Base-by-base conservation (phyloP, 2,113 vertebrate genomes). In the Shinisaurus crocodilurus region DNA sequence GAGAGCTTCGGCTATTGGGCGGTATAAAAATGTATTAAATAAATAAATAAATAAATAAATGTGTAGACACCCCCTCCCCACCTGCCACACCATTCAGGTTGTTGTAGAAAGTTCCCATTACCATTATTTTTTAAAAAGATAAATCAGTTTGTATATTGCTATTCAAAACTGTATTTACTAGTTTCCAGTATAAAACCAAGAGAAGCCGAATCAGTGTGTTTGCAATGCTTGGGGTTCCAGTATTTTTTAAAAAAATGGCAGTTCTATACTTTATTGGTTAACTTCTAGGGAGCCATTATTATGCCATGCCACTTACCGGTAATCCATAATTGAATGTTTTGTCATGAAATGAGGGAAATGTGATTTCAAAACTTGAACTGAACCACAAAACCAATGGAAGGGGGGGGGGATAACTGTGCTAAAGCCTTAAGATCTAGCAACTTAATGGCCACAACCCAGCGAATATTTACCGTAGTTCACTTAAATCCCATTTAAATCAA, bases 251-350 rank as follows among this genome's bases (percentile, higher is more conserved):
- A 54, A 54, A 50, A 43, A 54, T 25, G 54, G 6, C 75, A 77
- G 0, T 5, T 3, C 0, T 18, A 34, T 70, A 6, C 0, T 34
- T 48, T 0, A 0, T 20, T 81, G 60, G n/a, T 15, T 69, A 72
- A 83, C 83, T 29, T 0, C 9, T 13, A 80, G 79, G 43, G 25
- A 89, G 67, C 79, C 0, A 3, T 48, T 76, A 0, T 82, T 65
- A 54, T 37, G 12, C 34, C 70, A 77, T 54, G n/a, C n/a, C 0
- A 1, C 86, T 89, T 7, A n/a, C n/a, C n/a, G n/a, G n/a, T n/a
- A 90, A 82, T n/a, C 69, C 25, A 77, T 88, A 3, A 48, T 1
- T 32, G 69, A 75, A 83, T 63, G 18, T 86, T 89, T 87, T 86
- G 18, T 6, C 34, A 23, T 89, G 4, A 34, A 67, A 89, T 23